A percentile compares a stretch with the other conserved stretches of the same genome.
Conservation (phyloP, 64 coral and sea anemone species). For the Anthopleura sola region DNA sequence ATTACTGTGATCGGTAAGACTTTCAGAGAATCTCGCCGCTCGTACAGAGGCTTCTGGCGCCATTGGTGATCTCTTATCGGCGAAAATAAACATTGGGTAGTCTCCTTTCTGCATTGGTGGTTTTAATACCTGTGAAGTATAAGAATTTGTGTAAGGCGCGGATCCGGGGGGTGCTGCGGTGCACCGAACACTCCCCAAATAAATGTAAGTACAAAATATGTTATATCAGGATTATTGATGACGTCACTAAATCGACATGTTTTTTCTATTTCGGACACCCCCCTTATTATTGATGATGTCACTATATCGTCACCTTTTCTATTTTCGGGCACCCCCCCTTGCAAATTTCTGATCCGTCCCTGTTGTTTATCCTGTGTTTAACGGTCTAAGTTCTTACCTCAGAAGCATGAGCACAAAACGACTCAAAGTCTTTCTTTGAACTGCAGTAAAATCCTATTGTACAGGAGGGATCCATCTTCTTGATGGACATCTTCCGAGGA, state of each 20-base stretch:
- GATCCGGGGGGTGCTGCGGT: no score
- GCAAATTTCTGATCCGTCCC: no score
- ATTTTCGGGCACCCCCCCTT: no score
- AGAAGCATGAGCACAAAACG: conserved; percentile 71
- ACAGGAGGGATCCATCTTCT: conserved; percentile 97
- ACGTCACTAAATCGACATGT: no score
- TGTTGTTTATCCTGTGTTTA: no score
- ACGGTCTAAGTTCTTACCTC: no score
- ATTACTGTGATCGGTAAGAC: conserved; percentile 37
- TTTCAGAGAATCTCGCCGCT: conserved; percentile 65
- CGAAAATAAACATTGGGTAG: conserved; percentile 92
- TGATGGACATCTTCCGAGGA: conserved; percentile 85
- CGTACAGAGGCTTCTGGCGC: conserved; percentile 37
- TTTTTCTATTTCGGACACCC: no score
- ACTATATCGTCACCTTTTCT: no score
- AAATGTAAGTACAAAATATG: no score
- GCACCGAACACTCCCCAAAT: no score
- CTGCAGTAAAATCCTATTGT: conserved; percentile 94
- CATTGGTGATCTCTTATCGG: conserved; percentile 35
- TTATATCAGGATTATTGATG: no score
- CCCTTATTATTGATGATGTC: no score
- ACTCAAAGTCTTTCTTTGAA: conserved; percentile 68
- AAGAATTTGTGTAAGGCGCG: background rate
- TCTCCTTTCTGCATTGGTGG: conserved; percentile 90
- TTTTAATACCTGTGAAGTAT: conserved; percentile 48